A percentile compares a stretch with the other conserved stretches of the same genome.
phyloP scores from a whole-genome alignment of 2,888 invertebrate genomes.

The Drosophila kambysellisi region DNA sequence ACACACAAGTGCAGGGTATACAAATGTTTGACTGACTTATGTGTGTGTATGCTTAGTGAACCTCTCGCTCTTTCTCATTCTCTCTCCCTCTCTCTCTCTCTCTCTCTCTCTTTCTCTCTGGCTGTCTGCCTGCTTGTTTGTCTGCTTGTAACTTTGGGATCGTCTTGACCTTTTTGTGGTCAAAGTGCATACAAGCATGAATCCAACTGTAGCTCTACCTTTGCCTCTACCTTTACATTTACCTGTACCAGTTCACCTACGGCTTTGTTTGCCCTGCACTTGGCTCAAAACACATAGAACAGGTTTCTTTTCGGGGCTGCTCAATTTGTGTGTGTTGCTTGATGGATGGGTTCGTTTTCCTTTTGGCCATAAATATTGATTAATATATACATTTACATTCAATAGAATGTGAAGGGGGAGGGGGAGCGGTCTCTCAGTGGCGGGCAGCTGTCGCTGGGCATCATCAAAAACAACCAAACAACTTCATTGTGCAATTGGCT shows the following conservation, averaged over 20 bases:
- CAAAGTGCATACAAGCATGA: conserved; percentile 79
- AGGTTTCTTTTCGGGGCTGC: conserved; percentile 58
- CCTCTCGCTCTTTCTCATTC: background rate
- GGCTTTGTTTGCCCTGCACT: conserved; percentile 58
- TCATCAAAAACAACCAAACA: conserved; percentile 56
- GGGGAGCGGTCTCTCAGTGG: background rate
- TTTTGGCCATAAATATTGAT: conserved; percentile 76
- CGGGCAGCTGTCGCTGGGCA: conserved; percentile 63
- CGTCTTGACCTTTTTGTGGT: conserved; percentile 78
- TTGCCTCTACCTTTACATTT: conserved; percentile 23
- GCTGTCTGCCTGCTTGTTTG: conserved; percentile 13
- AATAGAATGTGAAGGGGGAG: conserved; percentile 18
- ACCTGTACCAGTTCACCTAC: conserved; percentile 10
- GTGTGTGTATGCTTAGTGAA: conserved; percentile 5
- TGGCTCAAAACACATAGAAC: conserved; percentile 55
- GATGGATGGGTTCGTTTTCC: conserved; percentile 64
- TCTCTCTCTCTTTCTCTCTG: conserved; percentile 1
- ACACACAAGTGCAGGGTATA: conserved; percentile 19
- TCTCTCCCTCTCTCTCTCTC: background rate
- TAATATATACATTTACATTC: conserved; percentile 74
- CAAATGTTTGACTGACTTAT: conserved; percentile 47
- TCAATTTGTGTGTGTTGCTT: conserved; percentile 53
- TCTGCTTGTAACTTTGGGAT: conserved; percentile 51
- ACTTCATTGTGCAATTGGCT: conserved; percentile 75
- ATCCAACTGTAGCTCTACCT: conserved; percentile 49